Conservation (phyloP, 2,797 vertebrate genomes). For the Notolepis coatsorum region DNA sequence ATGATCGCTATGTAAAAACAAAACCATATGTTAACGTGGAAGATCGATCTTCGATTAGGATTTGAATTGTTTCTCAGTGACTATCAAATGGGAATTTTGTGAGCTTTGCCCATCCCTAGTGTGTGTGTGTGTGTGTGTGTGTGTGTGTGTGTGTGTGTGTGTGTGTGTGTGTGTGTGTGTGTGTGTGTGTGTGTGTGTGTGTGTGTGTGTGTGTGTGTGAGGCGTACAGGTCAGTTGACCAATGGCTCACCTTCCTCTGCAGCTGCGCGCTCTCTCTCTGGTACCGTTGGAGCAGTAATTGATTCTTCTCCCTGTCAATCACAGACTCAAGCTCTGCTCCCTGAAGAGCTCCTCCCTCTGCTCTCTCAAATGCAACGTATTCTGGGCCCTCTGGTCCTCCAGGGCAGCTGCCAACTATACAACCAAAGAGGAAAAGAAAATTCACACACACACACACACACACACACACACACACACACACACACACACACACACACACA, state of each 20-base stretch:
- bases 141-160: background rate
- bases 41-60: too few relatives aligned
- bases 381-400: slow-evolving; percentile 70
- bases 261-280: slow-evolving; percentile 77
- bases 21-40: too few relatives aligned
- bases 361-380: slow-evolving; percentile 68
- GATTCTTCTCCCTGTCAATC: slow-evolving; percentile 82
- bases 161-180: too few relatives aligned
- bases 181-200: too few relatives aligned
- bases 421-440: slow-evolving; percentile 16
- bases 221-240: too few relatives aligned
- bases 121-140: background rate
- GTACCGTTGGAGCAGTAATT: slow-evolving; percentile 75
- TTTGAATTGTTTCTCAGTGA: too few relatives aligned
- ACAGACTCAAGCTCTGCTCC: slow-evolving; percentile 78
- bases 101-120: too few relatives aligned
- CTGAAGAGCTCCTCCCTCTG: slow-evolving; percentile 71
- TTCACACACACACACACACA: background rate
- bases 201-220: too few relatives aligned
- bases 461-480: background rate
- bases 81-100: too few relatives aligned
- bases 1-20: too few relatives aligned
- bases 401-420: slow-evolving; percentile 76
- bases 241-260: slow-evolving; percentile 84
- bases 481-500: slow-evolving; percentile 6